These are phyloP conservation scores for Leptopilina boulardi DNA, from an alignment of 1,140 invertebrate species.

Conservation along the genomic window DNA sequence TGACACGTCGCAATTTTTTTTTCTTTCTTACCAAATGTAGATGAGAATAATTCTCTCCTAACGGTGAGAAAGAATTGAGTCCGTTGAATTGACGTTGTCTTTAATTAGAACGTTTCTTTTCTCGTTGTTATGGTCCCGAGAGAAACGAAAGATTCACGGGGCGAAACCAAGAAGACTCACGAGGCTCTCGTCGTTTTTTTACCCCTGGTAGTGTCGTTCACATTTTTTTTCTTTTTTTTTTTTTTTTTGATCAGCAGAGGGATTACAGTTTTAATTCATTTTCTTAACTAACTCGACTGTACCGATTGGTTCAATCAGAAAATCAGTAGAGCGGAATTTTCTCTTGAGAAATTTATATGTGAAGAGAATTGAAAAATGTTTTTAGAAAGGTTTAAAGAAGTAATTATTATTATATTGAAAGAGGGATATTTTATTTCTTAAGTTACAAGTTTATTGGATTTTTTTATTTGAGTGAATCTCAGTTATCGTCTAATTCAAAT, in stretches of 20 bases:
- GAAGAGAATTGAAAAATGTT: not conserved
- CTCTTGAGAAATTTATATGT: not conserved
- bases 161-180: conserved; percentile 54
- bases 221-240: too few relatives aligned
- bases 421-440: too few relatives aligned
- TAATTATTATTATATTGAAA: not conserved
- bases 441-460: too few relatives aligned
- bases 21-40: not conserved
- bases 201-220: conserved; percentile 46
- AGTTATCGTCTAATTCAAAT: too few relatives aligned
- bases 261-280: conserved; percentile 74
- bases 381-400: not conserved
- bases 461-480: too few relatives aligned
- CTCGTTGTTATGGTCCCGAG: conserved; percentile 59
- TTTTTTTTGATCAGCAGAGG: conserved; percentile 68
- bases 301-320: conserved; percentile 42
- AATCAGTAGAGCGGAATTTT: conserved; percentile 38
- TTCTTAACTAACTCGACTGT: conserved; percentile 65
- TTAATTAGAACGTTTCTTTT: conserved; percentile 72
- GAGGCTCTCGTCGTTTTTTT: conserved; percentile 41
- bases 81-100: conserved; percentile 60
- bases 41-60: not conserved
- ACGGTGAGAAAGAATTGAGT: conserved; percentile 38
- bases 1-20: conserved; percentile 12
- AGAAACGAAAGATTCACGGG: conserved; percentile 69